phyloP scores from a whole-genome alignment of 2,888 invertebrate genomes.

The Phytoseiulus persimilis region DNA sequence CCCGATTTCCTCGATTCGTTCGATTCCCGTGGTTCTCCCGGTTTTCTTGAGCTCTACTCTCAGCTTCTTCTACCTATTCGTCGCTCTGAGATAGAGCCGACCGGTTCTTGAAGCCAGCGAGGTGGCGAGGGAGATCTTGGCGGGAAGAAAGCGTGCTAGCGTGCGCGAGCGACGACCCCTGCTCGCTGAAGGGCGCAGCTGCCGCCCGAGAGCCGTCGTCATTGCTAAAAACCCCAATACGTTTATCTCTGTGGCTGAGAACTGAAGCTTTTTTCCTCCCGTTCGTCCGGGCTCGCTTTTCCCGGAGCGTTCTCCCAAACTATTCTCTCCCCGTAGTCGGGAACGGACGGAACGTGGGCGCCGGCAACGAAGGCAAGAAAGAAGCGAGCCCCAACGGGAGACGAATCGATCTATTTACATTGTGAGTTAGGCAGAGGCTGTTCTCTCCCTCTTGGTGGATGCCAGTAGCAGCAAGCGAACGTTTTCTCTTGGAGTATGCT shows the following conservation, averaged over 20 bases:
- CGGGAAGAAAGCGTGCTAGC: background rate
- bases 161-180: background rate
- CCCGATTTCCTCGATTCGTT: too few species aligned
- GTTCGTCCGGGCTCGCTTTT: background rate
- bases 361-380: background rate
- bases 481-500: background rate
- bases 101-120: background rate
- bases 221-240: slow-evolving; percentile 5
- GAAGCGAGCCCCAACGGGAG: background rate
- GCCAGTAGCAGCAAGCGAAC: background rate
- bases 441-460: background rate
- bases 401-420: slow-evolving; percentile 5
- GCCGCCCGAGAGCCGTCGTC: background rate
- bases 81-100: background rate
- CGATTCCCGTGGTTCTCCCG: too few species aligned
- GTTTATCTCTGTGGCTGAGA: slow-evolving; percentile 5
- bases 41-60: too few species aligned
- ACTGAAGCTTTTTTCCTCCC: background rate
- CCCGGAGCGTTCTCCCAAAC: background rate
- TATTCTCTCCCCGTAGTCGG: background rate
- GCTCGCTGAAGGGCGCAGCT: background rate
- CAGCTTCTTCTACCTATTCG: background rate
- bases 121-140: background rate
- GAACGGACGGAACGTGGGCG: background rate
- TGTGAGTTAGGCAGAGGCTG: background rate